Evolutionary conservation across 2,113 vertebrate species (phyloP).

Genomic region (Tricholaema leucomelas): DNA sequence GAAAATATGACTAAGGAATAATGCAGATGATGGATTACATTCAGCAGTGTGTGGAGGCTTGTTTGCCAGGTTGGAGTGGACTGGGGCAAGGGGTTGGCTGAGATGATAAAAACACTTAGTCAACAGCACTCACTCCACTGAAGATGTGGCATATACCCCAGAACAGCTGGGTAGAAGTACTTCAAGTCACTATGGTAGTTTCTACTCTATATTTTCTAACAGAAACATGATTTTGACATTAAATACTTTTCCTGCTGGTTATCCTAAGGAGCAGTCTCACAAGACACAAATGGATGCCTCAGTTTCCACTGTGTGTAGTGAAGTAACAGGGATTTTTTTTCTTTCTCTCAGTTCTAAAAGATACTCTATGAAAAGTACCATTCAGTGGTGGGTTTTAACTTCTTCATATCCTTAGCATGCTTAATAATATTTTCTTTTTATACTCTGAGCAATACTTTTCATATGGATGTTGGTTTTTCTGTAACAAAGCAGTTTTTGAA

Average conservation of each 20-base stretch:
- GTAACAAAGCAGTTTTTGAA: background rate
- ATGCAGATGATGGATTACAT: rapidly evolving
- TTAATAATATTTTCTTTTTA: background rate
- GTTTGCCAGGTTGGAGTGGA: background rate
- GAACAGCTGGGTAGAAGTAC: rapidly evolving
- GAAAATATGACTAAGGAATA: rapidly evolving
- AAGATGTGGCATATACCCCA: no score
- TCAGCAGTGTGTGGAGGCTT: rapidly evolving
- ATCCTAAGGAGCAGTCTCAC: background rate
- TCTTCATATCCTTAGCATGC: background rate
- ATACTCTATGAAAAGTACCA: background rate
- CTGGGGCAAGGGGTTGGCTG: background rate
- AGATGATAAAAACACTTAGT: rapidly evolving
- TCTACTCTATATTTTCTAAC: rapidly evolving
- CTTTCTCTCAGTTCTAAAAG: background rate
- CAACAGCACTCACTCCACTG: rapidly evolving
- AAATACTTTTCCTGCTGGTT: background rate
- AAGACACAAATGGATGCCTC: background rate
- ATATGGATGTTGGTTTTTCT: background rate
- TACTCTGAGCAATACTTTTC: background rate
- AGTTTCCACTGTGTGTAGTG: background rate
- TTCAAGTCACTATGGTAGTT: background rate
- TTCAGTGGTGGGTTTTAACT: background rate
- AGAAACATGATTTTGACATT: rapidly evolving
- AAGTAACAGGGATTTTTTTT: background rate